phyloP scores from a whole-genome alignment of 2,113 vertebrate genomes.

The Anoura caudifer region DNA sequence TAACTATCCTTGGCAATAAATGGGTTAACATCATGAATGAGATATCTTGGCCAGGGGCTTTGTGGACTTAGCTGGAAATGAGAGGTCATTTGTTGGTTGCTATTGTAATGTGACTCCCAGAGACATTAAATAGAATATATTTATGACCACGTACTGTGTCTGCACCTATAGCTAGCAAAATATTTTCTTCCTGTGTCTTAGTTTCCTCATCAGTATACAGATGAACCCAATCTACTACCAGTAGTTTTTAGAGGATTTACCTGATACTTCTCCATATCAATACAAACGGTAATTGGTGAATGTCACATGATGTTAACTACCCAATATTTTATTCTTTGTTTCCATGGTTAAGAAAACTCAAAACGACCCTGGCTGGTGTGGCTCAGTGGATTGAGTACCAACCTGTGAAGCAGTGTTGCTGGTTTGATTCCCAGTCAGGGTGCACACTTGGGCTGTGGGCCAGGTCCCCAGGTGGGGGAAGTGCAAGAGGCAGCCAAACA shows the following conservation, averaged over 20 bases:
- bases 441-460: too few species aligned
- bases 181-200: background rate
- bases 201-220: background rate
- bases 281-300: conserved; percentile 12
- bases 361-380: too few species aligned
- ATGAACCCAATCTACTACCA: background rate
- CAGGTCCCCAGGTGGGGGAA: too few species aligned
- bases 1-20: background rate
- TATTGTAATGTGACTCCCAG: background rate
- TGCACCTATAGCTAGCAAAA: background rate
- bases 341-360: background rate
- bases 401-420: too few species aligned
- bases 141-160: background rate
- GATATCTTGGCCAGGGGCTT: background rate
- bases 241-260: background rate
- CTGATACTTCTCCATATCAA: background rate
- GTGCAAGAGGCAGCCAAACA: too few species aligned
- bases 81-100: background rate
- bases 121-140: background rate
- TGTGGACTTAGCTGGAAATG: background rate
- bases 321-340: background rate
- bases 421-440: too few species aligned
- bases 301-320: background rate
- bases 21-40: background rate
- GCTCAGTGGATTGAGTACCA: too few species aligned